phyloP scores from a whole-genome alignment of 2,113 vertebrate genomes.

The Rhinichthys klamathensis region DNA sequence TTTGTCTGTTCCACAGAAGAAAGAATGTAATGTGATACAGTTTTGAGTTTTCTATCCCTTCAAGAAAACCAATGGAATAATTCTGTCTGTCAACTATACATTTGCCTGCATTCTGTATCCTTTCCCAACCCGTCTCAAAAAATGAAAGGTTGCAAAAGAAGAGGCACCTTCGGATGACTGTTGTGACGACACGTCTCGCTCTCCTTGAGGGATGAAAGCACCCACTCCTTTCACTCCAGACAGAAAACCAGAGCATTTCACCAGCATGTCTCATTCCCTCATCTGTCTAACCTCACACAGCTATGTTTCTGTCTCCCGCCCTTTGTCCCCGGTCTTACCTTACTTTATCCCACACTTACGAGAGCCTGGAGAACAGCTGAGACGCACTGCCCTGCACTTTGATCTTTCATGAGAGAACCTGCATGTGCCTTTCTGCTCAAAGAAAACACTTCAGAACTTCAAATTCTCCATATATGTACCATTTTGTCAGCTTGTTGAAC shows the following conservation, averaged over 20 bases:
- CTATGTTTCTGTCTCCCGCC: conserved; percentile 65
- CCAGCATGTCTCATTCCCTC: conserved; percentile 59
- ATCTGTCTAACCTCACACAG: conserved; percentile 77
- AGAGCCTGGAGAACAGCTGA: conserved; percentile 47
- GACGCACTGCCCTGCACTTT: conserved; percentile 27
- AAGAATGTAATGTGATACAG: not conserved
- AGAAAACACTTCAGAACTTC: conserved; percentile 3
- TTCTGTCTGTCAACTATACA: not conserved
- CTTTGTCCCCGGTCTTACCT: conserved; percentile 72
- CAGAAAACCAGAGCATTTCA: conserved; percentile 45
- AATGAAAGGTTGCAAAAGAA: conserved; percentile 33
- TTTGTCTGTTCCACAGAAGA: not conserved
- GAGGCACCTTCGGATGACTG: conserved; percentile 51
- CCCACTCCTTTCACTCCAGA: conserved; percentile 38
- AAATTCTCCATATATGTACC: not conserved
- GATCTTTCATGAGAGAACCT: conserved; percentile 33
- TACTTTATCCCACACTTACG: conserved; percentile 59
- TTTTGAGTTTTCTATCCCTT: not conserved
- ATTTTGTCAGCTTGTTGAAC: conserved; percentile 24
- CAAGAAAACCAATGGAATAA: conserved; percentile 5
- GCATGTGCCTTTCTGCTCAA: conserved; percentile 3
- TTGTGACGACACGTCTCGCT: conserved; percentile 17
- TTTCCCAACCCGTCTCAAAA: conserved; percentile 35
- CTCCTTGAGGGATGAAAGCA: conserved; percentile 37
- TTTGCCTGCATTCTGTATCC: conserved; percentile 19